phyloP scores from a whole-genome alignment of 2,797 vertebrate genomes.

The Atherinosoma microstoma region DNA sequence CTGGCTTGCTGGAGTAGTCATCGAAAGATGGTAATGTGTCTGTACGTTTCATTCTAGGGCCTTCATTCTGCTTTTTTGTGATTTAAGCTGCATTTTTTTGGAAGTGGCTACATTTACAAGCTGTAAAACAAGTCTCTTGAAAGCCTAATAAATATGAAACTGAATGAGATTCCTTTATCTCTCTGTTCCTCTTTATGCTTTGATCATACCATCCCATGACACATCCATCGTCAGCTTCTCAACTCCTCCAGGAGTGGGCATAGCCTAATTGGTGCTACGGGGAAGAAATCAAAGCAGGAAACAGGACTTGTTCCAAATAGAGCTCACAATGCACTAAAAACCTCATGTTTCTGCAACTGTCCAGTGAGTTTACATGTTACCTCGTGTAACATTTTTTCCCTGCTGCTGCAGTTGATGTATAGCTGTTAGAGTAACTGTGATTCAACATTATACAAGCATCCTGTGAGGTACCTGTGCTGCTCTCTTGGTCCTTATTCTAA shows the following conservation, averaged over 20 bases:
- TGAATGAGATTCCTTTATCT: constrained; percentile 72
- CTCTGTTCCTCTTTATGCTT: constrained; percentile 72
- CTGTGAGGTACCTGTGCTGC: constrained; percentile 79
- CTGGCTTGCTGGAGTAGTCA: constrained; percentile 70
- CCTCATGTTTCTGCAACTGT: constrained; percentile 63
- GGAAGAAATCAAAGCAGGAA: constrained; percentile 85
- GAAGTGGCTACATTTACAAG: constrained; percentile 68
- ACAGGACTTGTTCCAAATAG: constrained; percentile 75
- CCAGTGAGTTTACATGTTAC: constrained; percentile 72
- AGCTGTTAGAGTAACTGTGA: constrained; percentile 67
- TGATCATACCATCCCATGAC: constrained; percentile 83
- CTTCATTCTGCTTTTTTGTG: constrained; percentile 73
- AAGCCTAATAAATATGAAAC: constrained; percentile 82
- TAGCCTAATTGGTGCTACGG: constrained; percentile 82
- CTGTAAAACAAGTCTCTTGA: constrained; percentile 79
- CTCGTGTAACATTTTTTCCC: constrained; percentile 65
- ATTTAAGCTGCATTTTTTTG: constrained; percentile 75
- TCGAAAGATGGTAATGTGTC: constrained; percentile 74
- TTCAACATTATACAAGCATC: constrained; percentile 73
- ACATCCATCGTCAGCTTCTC: constrained; percentile 81
- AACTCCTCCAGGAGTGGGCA: constrained; percentile 80
- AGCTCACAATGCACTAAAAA: constrained; percentile 74
- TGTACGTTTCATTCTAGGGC: constrained; percentile 74
- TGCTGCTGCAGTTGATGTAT: constrained; percentile 61
- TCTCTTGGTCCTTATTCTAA: constrained; percentile 86